These are phyloP conservation scores for Perizoma affinitatum DNA, from an alignment of 2,888 invertebrate genomes.

Conservation along the genomic window DNA sequence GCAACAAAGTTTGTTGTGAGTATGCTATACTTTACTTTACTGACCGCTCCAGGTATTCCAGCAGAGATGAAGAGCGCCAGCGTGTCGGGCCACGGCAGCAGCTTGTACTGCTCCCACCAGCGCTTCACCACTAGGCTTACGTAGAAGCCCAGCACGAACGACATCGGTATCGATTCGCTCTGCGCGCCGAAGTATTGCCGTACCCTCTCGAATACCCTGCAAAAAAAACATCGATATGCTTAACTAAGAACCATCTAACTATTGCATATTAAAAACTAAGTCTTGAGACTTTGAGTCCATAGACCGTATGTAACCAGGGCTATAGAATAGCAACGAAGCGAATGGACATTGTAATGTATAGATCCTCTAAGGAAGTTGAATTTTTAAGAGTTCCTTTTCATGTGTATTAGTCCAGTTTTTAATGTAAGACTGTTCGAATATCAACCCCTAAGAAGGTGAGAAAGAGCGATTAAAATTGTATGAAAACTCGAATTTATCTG, in stretches of 20 bases:
- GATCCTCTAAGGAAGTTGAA: too few species aligned
- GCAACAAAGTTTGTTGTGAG: slow-evolving; percentile 1
- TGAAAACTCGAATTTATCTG: too few species aligned
- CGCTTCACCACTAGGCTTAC: slow-evolving; percentile 95
- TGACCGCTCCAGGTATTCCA: slow-evolving; percentile 94
- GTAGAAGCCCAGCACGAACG: slow-evolving; percentile 97
- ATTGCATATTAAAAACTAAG: too few species aligned
- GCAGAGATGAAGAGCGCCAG: slow-evolving; percentile 96
- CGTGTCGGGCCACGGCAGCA: slow-evolving; percentile 97
- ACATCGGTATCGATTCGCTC: slow-evolving; percentile 96
- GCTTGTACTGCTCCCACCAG: slow-evolving; percentile 98
- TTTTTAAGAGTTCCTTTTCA: too few species aligned
- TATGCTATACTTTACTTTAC: slow-evolving; percentile 72
- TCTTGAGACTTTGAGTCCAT: too few species aligned
- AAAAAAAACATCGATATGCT: not conserved
- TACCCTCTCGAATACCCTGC: slow-evolving; percentile 94
- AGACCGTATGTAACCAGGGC: too few species aligned
- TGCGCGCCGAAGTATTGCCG: slow-evolving; percentile 94
- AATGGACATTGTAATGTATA: too few species aligned
- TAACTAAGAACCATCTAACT: not conserved
- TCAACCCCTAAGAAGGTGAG: too few species aligned
- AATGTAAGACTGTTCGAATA: too few species aligned
- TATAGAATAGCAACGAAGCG: too few species aligned
- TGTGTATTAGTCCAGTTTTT: too few species aligned
- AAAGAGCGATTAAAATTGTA: too few species aligned